Evolutionary conservation across 2,888 invertebrate species (phyloP), one percentile per base, ranked within the genome.

Genomic region (Odontocerum albicorne): DNA sequence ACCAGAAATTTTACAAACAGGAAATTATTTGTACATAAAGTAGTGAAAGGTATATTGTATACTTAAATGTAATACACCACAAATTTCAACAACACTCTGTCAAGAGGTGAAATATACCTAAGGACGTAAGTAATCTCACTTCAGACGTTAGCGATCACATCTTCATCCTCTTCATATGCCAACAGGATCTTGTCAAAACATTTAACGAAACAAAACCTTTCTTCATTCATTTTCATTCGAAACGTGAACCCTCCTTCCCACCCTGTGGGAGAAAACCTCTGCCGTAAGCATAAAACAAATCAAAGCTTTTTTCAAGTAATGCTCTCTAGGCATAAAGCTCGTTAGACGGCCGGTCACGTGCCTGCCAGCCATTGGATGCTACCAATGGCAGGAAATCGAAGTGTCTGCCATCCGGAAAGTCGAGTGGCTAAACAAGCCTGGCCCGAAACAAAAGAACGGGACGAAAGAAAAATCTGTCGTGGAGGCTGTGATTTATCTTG

Each of bases 261-360:
- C 27, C 6, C 27, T 10, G 6, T 7, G 10, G 4, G 27, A 27
- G 20, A 42, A 47, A 38, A 47, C 6, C 16, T 20, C 21, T 16
- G 21, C 13, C 13, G 21, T 32, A 17, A 52, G 42, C 50, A 21
- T 40, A 42, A 56, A 56, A 42, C 35, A 51, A 56, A 56, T 56
- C 56, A 51, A 46, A 56, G 45, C 33, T 51, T 55, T 51, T 51
- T 51, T 27, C 27, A 27, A 27, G 27, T 27, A 27, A 27, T n/a
- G n/a, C 10, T 33, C 13, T 19, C 38, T 6, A 13, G 38, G 33
- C 15, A 13, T 15, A n/a, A 19, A 33, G 43, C 47, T 59, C 58
- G 59, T 59, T 59, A 59, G 42, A 15, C 35, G 40, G 15, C 59
- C 27, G 44, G 33, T 51, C 59, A 55, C 59, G 59, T 59, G 36